A percentile compares a stretch with the other conserved stretches of the same genome.
phyloP scores from a whole-genome alignment of 37 sponge, comb jelly and placozoan species.

The Dysidea cf. avara region DNA sequence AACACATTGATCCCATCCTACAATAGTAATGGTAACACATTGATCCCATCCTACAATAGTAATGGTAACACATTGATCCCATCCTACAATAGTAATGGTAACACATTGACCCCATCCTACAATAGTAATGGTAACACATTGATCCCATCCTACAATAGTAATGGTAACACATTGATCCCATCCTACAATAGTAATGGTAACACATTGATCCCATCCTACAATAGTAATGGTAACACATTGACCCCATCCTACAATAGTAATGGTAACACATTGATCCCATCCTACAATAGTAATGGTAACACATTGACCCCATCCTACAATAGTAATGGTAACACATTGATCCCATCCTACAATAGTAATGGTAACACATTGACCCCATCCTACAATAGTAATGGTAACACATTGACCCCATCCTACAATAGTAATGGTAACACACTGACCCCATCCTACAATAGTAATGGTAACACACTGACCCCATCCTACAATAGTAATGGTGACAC shows the following conservation, averaged over 20 bases:
- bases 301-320: conserved; percentile 21
- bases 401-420: conserved; percentile 15
- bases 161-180: conserved; percentile 46
- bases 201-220: conserved; percentile 21
- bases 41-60: conserved; percentile 1
- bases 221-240: conserved; percentile 33
- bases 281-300: conserved; percentile 7
- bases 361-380: conserved; percentile 47
- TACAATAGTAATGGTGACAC: not conserved
- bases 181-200: conserved; percentile 7
- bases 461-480: conserved; percentile 47
- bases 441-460: too few relatives aligned
- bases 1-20: conserved; percentile 47
- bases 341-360: too few relatives aligned
- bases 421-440: conserved; percentile 44
- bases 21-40: conserved; percentile 21
- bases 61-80: conserved; percentile 47
- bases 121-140: conserved; percentile 33
- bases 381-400: conserved; percentile 13
- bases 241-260: not conserved
- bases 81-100: not conserved
- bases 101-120: conserved; percentile 37
- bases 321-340: conserved; percentile 44
- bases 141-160: not conserved
- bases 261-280: conserved; percentile 46